Conservation (phyloP, 2,113 vertebrate genomes). For the Coptodon rendalli region DNA sequence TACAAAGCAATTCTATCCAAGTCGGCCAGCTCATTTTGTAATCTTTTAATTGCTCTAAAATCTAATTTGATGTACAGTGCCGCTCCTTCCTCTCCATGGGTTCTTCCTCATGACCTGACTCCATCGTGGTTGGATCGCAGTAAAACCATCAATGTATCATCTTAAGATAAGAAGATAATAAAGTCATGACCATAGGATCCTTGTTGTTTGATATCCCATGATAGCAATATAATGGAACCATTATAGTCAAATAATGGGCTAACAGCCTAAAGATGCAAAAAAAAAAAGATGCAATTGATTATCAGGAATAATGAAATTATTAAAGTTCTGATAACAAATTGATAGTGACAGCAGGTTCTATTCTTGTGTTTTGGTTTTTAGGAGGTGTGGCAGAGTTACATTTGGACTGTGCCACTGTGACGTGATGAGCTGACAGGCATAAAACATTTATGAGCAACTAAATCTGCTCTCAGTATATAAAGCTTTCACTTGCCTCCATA, state of each 20-base stretch:
- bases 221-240: background rate
- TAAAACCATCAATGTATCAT: background rate
- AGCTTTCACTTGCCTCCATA: background rate
- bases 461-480: background rate
- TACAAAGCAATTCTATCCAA: background rate
- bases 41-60: background rate
- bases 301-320: background rate
- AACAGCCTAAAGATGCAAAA: background rate
- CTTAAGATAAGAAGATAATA: background rate
- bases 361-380: background rate
- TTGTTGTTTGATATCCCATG: background rate
- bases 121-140: background rate
- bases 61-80: background rate
- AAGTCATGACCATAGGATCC: background rate
- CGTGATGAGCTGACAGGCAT: background rate
- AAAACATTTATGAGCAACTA: background rate
- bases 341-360: background rate
- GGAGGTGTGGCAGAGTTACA: background rate
- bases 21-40: background rate
- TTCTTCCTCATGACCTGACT: background rate
- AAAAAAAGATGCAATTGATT: background rate
- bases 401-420: background rate
- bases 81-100: background rate
- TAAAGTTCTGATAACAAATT: background rate
- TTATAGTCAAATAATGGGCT: background rate